Conservation (phyloP, 2,113 vertebrate genomes). For the Scalopus aquaticus region DNA sequence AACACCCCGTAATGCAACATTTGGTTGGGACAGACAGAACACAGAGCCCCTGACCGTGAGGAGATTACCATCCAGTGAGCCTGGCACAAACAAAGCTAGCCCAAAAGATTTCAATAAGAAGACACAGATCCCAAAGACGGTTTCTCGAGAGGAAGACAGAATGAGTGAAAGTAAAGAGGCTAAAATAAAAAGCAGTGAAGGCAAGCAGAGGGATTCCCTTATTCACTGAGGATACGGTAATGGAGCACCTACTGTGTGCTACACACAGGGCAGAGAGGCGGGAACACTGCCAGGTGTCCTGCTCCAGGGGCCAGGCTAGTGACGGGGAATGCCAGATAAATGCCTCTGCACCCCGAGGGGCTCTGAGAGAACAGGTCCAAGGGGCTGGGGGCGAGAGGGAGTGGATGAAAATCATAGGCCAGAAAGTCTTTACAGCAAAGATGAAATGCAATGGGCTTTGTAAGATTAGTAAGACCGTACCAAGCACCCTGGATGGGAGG, state of each 20-base stretch:
- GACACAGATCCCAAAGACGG: neutral
- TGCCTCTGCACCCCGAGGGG: neutral
- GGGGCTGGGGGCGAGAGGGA: neutral
- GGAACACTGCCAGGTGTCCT: neutral
- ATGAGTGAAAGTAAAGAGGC: neutral
- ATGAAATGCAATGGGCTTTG: neutral
- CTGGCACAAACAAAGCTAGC: neutral
- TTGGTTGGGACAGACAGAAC: neutral
- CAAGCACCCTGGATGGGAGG: neutral
- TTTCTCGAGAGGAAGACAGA: neutral
- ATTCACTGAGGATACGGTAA: neutral
- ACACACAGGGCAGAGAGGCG: neutral
- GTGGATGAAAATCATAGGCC: neutral
- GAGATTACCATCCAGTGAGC: neutral
- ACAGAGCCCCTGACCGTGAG: neutral
- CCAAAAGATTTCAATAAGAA: neutral
- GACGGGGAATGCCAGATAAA: neutral
- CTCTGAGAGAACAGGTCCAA: neutral
- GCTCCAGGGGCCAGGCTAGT: neutral
- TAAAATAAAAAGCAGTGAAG: neutral
- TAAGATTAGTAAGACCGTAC: neutral
- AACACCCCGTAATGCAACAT: neutral
- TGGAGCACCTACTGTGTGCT: neutral
- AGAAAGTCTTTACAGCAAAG: neutral
- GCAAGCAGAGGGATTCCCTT: too few relatives aligned